Percentiles rank a stretch among this genome's conserved stretches.
These are phyloP conservation scores for Leucoptera coffeella DNA, from an alignment of 2,888 invertebrate species.

Conservation along the genomic window DNA sequence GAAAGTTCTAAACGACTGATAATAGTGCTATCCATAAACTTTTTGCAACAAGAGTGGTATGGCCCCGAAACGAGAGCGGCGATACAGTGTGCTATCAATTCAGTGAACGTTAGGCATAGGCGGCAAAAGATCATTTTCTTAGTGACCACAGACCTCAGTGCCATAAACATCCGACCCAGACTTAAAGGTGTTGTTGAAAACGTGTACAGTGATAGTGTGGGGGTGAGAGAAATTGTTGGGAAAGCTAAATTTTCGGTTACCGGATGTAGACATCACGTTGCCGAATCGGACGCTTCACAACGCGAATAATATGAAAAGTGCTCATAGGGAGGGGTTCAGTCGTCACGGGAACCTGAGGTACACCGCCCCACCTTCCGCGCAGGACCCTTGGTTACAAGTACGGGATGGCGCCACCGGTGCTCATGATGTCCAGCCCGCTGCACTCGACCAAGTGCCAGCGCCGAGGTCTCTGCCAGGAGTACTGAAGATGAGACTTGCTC, in stretches of 20 bases:
- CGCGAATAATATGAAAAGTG: slow-evolving; percentile 34
- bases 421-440: slow-evolving; percentile 58
- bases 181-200: slow-evolving; percentile 64
- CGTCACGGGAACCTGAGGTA: slow-evolving; percentile 47
- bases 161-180: slow-evolving; percentile 68
- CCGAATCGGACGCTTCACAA: slow-evolving; percentile 53
- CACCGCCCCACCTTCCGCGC: slow-evolving; percentile 45
- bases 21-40: slow-evolving; percentile 73
- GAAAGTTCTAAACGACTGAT: slow-evolving; percentile 67
- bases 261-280: slow-evolving; percentile 61
- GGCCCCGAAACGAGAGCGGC: slow-evolving; percentile 76
- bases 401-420: slow-evolving; percentile 41
- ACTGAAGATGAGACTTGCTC: slow-evolving; percentile 61
- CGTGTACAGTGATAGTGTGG: slow-evolving; percentile 70
- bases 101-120: slow-evolving; percentile 59
- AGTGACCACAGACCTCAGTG: slow-evolving; percentile 50
- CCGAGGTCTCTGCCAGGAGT: slow-evolving; percentile 56
- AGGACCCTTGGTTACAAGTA: slow-evolving; percentile 50
- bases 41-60: slow-evolving; percentile 80
- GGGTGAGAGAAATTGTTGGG: slow-evolving; percentile 85
- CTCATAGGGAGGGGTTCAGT: slow-evolving; percentile 39
- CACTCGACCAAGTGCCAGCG: slow-evolving; percentile 53
- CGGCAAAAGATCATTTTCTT: slow-evolving; percentile 54
- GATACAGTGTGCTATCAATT: slow-evolving; percentile 63
- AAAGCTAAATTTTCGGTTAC: slow-evolving; percentile 77